Evolutionary conservation across 2,888 invertebrate species (phyloP), one percentile per base, ranked within the genome.

Genomic region (Orthosia incerta): DNA sequence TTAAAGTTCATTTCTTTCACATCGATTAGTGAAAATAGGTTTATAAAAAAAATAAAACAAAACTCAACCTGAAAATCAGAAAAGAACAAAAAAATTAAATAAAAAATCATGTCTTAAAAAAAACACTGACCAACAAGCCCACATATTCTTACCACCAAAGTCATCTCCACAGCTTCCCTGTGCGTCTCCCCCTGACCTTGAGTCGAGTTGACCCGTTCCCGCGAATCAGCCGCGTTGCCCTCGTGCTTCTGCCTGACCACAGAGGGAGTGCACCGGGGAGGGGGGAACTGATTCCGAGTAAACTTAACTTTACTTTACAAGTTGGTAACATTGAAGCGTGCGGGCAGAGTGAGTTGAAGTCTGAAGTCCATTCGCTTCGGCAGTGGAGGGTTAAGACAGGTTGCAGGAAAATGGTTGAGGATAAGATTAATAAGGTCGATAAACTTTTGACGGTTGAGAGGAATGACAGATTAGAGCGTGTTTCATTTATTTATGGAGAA

Each of bases 181-280:
- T 93, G 46, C 94, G 72, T 84, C 87, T 88, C 89, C 90, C 90
- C 88, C 91, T 95, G 95, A 95, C 96, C 96, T 95, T 96, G 96
- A 91, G 91, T 90, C 87, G 85, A 89, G 92, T 93, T 95, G 95
- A 95, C 95, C 95, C 91, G 95, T 92, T 95, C 93, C 92, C 89
- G 95, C 95, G 94, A 95, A 94, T 95, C 94, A 89, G 89, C 90
- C 90, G 75, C 77, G 83, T 51, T 68, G 82, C 81, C 79, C 86
- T 85, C 79, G 85, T 74, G 72, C 72, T 74, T 65, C 71, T 74
- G 75, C 64, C 71, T 62, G 85, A 62, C 67, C 64, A 71, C 71
- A 59, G 65, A 64, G 71, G 60, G 51, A 67, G 31, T 39, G 60
- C n/a, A 39, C 59, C 63, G 56, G 26, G 23, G 23, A 18, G 57